Evolutionary conservation across 2,797 vertebrate genomes (phyloP), one percentile per base, ranked within the genome.

Genomic region (Orientallactaga sibirica): DNA sequence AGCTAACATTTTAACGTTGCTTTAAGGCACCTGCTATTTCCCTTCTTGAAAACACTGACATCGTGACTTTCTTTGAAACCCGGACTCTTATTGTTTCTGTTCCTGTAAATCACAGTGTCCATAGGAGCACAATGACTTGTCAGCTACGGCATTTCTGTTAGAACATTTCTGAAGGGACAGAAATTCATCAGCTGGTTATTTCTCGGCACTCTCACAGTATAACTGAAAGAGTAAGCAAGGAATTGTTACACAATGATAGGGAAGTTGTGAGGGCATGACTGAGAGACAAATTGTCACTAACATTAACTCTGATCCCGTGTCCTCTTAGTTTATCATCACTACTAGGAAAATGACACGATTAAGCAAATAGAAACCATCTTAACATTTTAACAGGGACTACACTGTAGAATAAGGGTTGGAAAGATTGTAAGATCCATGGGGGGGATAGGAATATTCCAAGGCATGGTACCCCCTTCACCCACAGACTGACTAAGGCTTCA

Each of bases 221-320:
- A 73, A n/a, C 55, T 88, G 27, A 14, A 88, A 75, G 64, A 83
- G 67, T 90, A 62, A 92, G 20, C 85, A 91, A 33, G 12, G 61
- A 86, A 70, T 48, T 55, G 19, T 85, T 92, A 58, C n/a, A 67
- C 74, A 92, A 62, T 33, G 27, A 83, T 79, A 14, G 55, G 73
- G 78, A 94, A 93, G 75, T 93, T 71, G 58, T 77, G 12, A 68
- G 4, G 52, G 14, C 0, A 20, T 87, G 41, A 85, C 62, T 24
- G 48, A 88, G 48, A 52, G 41, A 80, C 27, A 70, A 9, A 61
- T 0, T 22, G 70, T 41, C 20, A 6, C 20, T 62, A 22, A 15
- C 64, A 67, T 91, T 71, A 73, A 24, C 29, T 83, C 55, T 68
- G 73, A 25, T 77, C 25, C 67, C 14, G 2, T 25, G 70, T 83